Percentiles rank a stretch among this genome's conserved stretches.
Evolutionary conservation across 1,140 invertebrate genomes (phyloP).

Genomic region (Metaphire vulgaris): DNA sequence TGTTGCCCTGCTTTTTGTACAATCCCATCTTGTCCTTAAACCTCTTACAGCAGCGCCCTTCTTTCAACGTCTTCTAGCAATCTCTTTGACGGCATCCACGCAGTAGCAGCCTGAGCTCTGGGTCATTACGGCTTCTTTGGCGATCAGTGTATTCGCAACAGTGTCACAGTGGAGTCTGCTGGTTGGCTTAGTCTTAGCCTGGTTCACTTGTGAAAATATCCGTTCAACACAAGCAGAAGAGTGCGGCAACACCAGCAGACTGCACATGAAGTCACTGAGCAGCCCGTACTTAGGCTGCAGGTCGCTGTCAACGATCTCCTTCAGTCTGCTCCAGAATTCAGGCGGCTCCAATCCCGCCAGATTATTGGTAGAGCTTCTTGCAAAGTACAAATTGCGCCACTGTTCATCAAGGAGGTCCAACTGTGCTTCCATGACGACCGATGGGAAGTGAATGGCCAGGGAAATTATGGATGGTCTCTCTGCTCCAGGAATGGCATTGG

Average conservation of each 20-base stretch:
- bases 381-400: neutral
- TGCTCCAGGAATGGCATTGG: neutral
- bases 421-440: neutral
- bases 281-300: neutral
- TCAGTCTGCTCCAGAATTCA: neutral
- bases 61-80: neutral
- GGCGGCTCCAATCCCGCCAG: neutral
- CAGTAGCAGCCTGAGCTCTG: neutral
- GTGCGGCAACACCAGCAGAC: neutral
- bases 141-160: neutral
- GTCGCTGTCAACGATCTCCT: neutral
- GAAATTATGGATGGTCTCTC: neutral
- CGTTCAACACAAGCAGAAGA: neutral
- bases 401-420: neutral
- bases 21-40: neutral
- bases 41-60: neutral
- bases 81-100: neutral
- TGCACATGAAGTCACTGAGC: neutral
- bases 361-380: neutral
- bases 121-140: neutral
- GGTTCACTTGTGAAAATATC: neutral
- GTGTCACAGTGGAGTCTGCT: neutral
- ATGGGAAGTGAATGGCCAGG: too few relatives aligned
- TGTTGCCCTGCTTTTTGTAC: too few relatives aligned
- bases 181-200: neutral